Evolutionary conservation across 2,888 invertebrate species (phyloP).

Genomic region (Eupithecia centaureata): DNA sequence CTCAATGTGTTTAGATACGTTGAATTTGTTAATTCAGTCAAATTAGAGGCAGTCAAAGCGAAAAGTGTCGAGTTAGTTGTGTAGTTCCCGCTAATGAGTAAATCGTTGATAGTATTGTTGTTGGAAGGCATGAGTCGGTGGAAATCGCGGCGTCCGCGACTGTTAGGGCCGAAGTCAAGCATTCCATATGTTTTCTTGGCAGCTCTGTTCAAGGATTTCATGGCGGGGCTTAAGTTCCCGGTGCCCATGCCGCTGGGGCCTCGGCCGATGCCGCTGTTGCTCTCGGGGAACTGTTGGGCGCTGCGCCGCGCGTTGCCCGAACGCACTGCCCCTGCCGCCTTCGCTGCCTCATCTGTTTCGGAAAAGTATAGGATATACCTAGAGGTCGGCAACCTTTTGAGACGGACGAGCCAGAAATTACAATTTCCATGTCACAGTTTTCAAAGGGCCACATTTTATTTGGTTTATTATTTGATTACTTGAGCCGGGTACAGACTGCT

Average conservation of each 20-base stretch:
- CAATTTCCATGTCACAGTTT: no score
- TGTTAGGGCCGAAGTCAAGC: background rate
- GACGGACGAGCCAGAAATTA: no score
- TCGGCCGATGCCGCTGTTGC: background rate
- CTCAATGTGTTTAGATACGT: background rate
- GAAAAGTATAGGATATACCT: no score
- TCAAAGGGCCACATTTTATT: no score
- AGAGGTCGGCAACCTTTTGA: no score
- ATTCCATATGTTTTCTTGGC: background rate
- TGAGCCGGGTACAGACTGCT: no score
- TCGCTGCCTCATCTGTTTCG: constrained; percentile 56
- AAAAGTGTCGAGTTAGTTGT: background rate
- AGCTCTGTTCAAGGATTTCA: background rate
- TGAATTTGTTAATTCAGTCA: constrained; percentile 24
- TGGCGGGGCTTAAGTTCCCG: background rate
- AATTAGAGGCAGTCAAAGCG: background rate
- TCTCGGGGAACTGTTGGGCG: background rate
- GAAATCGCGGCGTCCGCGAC: constrained; percentile 56
- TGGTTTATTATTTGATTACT: no score
- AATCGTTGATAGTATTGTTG: constrained; percentile 44
- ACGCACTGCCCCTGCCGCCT: constrained; percentile 57
- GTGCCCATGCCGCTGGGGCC: background rate
- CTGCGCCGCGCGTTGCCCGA: constrained; percentile 42
- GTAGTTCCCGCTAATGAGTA: constrained; percentile 14
- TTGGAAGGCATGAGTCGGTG: constrained; percentile 45